Evolutionary conservation across 2,797 vertebrate genomes (phyloP).

Genomic region (Parotocinclus haroldoi): DNA sequence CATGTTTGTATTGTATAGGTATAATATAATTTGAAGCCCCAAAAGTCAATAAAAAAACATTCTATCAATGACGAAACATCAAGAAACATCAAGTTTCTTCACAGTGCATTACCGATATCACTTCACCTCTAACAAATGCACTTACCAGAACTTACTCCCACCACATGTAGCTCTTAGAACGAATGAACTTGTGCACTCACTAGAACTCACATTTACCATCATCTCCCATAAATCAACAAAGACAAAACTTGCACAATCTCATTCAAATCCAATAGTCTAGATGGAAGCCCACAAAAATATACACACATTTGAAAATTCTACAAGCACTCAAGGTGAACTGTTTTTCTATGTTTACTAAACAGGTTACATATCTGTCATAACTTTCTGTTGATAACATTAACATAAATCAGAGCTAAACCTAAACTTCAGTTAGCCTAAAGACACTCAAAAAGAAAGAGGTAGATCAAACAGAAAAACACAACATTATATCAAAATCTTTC

Average conservation of each 20-base stretch:
- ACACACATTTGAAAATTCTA: neutral
- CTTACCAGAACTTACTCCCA: neutral
- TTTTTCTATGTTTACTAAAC: neutral
- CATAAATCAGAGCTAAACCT: neutral
- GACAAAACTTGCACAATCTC: neutral
- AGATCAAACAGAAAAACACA: neutral
- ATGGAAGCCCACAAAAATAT: neutral
- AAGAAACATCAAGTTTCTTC: neutral
- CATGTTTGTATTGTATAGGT: no score
- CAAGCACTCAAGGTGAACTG: neutral
- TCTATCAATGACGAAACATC: no score
- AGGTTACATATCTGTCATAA: neutral
- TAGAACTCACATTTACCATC: no score
- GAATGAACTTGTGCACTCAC: neutral
- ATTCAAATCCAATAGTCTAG: neutral
- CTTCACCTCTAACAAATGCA: neutral
- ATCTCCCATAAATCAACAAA: no score
- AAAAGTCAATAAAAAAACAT: no score
- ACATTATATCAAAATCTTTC: neutral
- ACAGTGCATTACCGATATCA: neutral
- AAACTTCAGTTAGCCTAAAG: neutral
- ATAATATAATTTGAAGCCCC: no score
- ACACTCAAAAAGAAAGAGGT: neutral
- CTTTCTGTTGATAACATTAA: neutral
- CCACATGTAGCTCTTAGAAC: no score